Percentiles rank a stretch among this genome's conserved stretches.
Evolutionary conservation across 2,113 vertebrate genomes (phyloP).

Genomic region (Azemiops feae): DNA sequence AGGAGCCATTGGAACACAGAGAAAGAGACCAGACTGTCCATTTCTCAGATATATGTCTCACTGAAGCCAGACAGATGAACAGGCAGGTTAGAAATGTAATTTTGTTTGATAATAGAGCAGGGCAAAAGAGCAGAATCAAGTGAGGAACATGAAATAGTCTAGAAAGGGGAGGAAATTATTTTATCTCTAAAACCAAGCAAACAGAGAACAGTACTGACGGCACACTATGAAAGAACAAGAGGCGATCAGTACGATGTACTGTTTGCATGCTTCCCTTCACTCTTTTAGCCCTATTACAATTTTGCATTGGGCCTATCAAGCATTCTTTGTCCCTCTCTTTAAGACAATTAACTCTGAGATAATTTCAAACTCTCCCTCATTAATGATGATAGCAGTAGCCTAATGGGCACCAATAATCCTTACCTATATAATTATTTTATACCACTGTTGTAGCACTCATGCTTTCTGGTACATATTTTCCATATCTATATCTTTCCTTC

Average conservation of each 20-base stretch:
- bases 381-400: not conserved
- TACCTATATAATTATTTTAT: not conserved
- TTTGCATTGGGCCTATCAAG: not conserved
- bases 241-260: not conserved
- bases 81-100: slow-evolving; percentile 19
- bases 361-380: not conserved
- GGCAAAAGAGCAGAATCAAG: slow-evolving; percentile 10
- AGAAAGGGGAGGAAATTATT: slow-evolving; percentile 9
- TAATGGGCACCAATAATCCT: not conserved
- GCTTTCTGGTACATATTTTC: not conserved
- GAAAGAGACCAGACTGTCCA: slow-evolving; percentile 23
- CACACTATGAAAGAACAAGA: not conserved
- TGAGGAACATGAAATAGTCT: slow-evolving; percentile 29
- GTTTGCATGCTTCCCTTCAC: not conserved
- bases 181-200: not conserved
- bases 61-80: slow-evolving; percentile 44
- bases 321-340: not conserved
- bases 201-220: not conserved
- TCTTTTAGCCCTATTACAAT: not conserved
- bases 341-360: not conserved
- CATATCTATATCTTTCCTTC: not conserved
- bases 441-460: not conserved
- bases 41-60: slow-evolving; percentile 40
- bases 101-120: slow-evolving; percentile 21
- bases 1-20: slow-evolving; percentile 24